Evolutionary conservation across 1,140 invertebrate species (phyloP).

Genomic region (Daktulosphaira vitifoliae): DNA sequence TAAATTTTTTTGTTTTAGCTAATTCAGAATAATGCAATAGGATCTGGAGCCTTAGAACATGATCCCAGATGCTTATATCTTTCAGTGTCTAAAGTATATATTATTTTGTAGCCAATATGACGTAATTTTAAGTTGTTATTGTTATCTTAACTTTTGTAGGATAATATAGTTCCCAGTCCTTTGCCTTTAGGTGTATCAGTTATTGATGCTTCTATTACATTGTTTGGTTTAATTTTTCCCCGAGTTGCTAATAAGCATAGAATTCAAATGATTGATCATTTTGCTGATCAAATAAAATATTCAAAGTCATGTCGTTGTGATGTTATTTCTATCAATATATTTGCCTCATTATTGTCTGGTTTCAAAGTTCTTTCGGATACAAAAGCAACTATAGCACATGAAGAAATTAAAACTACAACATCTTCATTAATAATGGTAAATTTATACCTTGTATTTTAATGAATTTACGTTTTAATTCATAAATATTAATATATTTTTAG

Average conservation of each 20-base stretch:
- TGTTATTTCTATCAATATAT: constrained; percentile 94
- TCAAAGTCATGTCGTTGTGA: constrained; percentile 86
- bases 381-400: constrained; percentile 76
- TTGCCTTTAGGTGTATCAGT: constrained; percentile 92
- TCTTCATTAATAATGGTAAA: constrained; percentile 65
- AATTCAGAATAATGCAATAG: constrained; percentile 83
- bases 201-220: constrained; percentile 83
- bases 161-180: constrained; percentile 65
- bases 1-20: constrained; percentile 55
- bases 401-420: constrained; percentile 80
- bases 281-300: constrained; percentile 86
- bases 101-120: too few species aligned
- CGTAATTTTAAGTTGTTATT: too few species aligned
- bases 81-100: constrained; percentile 50
- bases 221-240: constrained; percentile 92
- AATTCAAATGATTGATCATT: constrained; percentile 94
- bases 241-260: constrained; percentile 90
- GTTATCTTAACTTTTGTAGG: too few species aligned
- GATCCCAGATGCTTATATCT: constrained; percentile 86
- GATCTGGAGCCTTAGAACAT: constrained; percentile 91
- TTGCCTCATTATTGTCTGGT: constrained; percentile 83
- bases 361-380: constrained; percentile 79
- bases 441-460: not conserved
- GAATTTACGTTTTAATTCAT: too few species aligned
- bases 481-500: constrained; percentile 42